Conservation (phyloP, 35 echinoderm and acorn worm genomes). For the Patiria miniata region DNA sequence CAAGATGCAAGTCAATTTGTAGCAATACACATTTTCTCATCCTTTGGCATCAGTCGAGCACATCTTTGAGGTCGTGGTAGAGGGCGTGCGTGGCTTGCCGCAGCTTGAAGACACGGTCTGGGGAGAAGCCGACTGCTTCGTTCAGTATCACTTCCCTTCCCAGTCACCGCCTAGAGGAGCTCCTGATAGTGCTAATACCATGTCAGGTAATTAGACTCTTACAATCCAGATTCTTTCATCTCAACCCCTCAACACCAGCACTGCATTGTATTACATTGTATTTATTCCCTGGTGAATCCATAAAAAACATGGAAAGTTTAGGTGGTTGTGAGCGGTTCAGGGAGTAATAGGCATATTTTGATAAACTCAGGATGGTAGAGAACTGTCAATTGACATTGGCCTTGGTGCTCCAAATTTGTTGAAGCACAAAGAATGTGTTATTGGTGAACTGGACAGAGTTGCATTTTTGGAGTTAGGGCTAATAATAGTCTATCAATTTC, state of each 20-base stretch:
- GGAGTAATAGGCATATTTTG: too few relatives aligned
- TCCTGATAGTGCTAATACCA: not conserved
- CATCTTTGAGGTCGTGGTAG: slow-evolving; percentile 94
- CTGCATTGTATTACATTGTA: too few relatives aligned
- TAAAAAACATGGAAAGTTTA: too few relatives aligned
- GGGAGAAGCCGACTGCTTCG: slow-evolving; percentile 98
- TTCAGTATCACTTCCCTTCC: slow-evolving; percentile 96
- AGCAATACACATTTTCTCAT: not conserved
- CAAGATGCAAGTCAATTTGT: not conserved
- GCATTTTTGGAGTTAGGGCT: too few relatives aligned
- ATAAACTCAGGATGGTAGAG: too few relatives aligned
- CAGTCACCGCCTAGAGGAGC: slow-evolving; percentile 39
- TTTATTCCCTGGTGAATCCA: too few relatives aligned
- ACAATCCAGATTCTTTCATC: slow-evolving; percentile 38
- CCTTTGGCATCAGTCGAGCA: slow-evolving; percentile 66
- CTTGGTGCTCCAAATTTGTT: too few relatives aligned
- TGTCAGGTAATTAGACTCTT: not conserved
- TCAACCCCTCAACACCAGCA: slow-evolving; percentile 70
- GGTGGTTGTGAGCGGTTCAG: too few relatives aligned
- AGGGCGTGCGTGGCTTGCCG: slow-evolving; percentile 74
- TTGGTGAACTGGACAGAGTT: too few relatives aligned
- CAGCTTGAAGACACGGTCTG: slow-evolving; percentile 90
- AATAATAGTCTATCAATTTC: too few relatives aligned
- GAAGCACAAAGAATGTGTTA: not conserved
- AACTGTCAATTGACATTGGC: too few relatives aligned